Evolutionary conservation across 2,113 vertebrate species (phyloP).

Genomic region (Sceloporus undulatus): DNA sequence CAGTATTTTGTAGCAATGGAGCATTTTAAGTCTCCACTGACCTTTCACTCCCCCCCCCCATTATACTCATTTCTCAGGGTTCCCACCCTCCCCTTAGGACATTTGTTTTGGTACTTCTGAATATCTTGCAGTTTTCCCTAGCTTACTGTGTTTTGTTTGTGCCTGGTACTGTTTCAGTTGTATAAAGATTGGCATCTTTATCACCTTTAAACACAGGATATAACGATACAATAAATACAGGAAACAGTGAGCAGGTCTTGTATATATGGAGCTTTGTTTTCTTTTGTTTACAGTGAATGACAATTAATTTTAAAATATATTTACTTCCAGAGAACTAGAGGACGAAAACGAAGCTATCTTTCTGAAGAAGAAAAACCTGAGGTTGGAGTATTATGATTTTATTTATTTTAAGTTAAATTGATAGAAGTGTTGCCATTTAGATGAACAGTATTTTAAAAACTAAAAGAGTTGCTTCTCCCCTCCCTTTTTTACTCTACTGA

Average conservation of each 20-base stretch:
- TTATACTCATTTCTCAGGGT: neutral
- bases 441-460: constrained; percentile 45
- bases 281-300: neutral
- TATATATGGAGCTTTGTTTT: no score
- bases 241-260: neutral
- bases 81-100: neutral
- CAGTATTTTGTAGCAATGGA: neutral
- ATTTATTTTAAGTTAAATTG: constrained; percentile 47
- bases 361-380: constrained; percentile 94
- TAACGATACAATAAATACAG: no score
- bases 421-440: constrained; percentile 41
- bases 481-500: constrained; percentile 56
- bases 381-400: constrained; percentile 80
- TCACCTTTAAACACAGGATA: neutral
- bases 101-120: neutral
- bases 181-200: neutral
- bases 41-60: neutral
- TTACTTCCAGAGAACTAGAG: constrained; percentile 93
- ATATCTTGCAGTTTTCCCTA: neutral
- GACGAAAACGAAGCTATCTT: constrained; percentile 92
- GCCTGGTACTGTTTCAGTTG: neutral
- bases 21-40: neutral
- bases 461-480: constrained; percentile 55
- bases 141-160: neutral
- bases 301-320: constrained; percentile 58